A percentile compares a stretch with the other conserved stretches of the same genome.
These are phyloP conservation scores for Embidobia sp. DNA, from an alignment of 2,888 invertebrate genomes.

Conservation along the genomic window DNA sequence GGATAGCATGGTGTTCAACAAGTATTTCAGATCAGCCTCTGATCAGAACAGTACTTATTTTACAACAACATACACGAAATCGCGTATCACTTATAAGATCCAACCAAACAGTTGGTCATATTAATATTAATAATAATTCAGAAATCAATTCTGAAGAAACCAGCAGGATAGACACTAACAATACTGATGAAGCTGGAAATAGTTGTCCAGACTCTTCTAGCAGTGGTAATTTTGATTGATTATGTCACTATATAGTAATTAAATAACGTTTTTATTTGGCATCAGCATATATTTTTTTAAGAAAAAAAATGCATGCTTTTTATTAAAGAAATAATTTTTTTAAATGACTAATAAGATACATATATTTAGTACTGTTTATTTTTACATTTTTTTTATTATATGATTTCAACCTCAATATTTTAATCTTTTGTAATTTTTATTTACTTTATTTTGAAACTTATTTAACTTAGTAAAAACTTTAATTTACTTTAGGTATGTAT, in stretches of 20 bases:
- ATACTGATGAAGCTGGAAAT: constrained; percentile 67
- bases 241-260: no score
- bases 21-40: constrained; percentile 87
- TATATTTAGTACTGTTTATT: no score
- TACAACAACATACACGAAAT: constrained; percentile 83
- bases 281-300: constrained; percentile 66
- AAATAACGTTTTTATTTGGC: constrained; percentile 11
- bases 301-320: no score
- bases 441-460: no score
- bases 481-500: no score
- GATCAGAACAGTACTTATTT: constrained; percentile 87
- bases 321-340: no score
- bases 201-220: constrained; percentile 77
- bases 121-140: constrained; percentile 57
- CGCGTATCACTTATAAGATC: constrained; percentile 78
- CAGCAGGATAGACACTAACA: constrained; percentile 66
- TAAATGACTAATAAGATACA: no score
- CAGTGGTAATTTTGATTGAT: no score
- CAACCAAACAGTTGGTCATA: constrained; percentile 65
- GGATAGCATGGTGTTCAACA: constrained; percentile 90
- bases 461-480: no score
- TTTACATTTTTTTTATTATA: no score
- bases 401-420: no score
- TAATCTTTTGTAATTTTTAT: no score
- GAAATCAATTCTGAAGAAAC: constrained; percentile 73